Evolutionary conservation across 2,113 vertebrate species (phyloP), one percentile per base, ranked within the genome.

Genomic region (Plotosus lineatus): DNA sequence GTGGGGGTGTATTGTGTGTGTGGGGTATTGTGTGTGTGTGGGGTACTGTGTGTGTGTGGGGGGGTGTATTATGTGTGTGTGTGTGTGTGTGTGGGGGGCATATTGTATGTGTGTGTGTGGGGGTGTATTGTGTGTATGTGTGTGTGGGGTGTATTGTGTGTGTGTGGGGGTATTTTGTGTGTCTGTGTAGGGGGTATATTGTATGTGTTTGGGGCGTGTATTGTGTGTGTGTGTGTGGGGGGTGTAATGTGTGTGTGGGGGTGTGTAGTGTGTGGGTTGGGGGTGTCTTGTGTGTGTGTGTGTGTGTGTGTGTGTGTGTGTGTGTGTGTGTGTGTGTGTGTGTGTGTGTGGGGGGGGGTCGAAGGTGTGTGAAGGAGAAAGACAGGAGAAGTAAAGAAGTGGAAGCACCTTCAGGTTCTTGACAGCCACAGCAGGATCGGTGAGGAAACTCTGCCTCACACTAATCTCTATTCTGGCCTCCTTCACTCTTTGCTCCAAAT

Each of bases 391-490:
- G 33, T n/a, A 36, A 26, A 55, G 72, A 80, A 77, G 66, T 51
- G 38, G 74, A 83, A 53, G 87, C 87, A 98, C 97, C 97, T 98
- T 98, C 69, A 98, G 95, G 91, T 97, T 98, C 84, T 97, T 96
- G 77, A 98, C 96, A 0, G 97, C 96, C 0, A 97, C 95, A 6
- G 95, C 93, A 14, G 97, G 97, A 86, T 98, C 96, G 3, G 95
- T 97, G 88, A 98, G 97, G 92, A 98, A 98, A 80, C 96, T 98
- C 89, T 97, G 96, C 21, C 96, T 94, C 87, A 97, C 97, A 36
- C 96, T 98, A 89, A 98, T 97, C 92, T 98, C 97, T 6, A 98
- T 95, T 17, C 95, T 95, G 0, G 97, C 97, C 85, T 97, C 96
- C 87, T 96, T 96, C 89, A 94, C 92, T 77, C 96, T 92, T 77